phyloP scores from a whole-genome alignment of 2,888 invertebrate species.

The Aphidoletes aphidimyza region DNA sequence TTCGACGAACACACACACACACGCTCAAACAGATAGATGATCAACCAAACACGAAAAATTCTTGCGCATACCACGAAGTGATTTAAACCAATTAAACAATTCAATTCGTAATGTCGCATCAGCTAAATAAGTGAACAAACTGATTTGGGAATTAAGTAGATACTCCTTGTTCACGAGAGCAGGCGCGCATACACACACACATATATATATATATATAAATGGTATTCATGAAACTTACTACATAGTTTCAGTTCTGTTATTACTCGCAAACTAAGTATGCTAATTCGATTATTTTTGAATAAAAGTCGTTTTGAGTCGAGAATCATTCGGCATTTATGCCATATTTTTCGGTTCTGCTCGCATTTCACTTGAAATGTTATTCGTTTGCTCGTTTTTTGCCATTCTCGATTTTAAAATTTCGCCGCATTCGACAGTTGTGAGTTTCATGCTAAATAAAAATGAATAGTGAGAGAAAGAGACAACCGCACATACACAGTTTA shows the following conservation, averaged over 20 bases:
- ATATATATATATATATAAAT: not conserved
- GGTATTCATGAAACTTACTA: constrained; percentile 11
- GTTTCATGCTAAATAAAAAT: not conserved
- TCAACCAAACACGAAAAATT: no score
- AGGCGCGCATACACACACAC: not conserved
- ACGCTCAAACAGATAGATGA: no score
- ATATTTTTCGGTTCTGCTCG: not conserved
- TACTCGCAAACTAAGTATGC: constrained; percentile 43
- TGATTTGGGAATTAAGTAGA: constrained; percentile 21
- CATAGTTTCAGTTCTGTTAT: constrained; percentile 22
- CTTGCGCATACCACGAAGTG: not conserved
- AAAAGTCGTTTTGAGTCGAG: constrained; percentile 13
- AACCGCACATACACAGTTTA: no score
- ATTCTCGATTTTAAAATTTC: not conserved
- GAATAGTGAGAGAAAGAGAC: no score
- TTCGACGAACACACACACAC: no score
- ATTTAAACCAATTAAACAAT: constrained; percentile 47
- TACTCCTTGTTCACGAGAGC: not conserved
- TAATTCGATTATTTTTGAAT: constrained; percentile 33
- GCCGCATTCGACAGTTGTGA: constrained; percentile 9
- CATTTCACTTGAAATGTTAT: not conserved
- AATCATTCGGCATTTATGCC: constrained; percentile 24
- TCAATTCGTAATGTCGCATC: constrained; percentile 24
- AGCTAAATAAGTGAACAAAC: constrained; percentile 49
- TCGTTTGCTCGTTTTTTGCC: not conserved